These are phyloP conservation scores for Eupithecia subfuscata DNA, from an alignment of 2,888 invertebrate species.

Conservation along the genomic window DNA sequence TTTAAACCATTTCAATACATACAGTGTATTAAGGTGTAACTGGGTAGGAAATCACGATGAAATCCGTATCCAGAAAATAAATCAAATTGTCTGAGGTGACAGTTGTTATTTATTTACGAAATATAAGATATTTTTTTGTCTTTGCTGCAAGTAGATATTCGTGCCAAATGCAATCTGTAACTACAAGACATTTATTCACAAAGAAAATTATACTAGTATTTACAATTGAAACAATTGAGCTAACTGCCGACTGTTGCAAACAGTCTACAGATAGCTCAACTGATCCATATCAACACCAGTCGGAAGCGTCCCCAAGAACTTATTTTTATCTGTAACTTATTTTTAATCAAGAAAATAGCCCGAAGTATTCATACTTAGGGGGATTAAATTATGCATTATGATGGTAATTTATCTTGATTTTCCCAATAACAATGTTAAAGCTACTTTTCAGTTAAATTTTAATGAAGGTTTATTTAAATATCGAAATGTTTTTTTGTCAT, in stretches of 20 bases:
- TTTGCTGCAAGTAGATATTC: too few species aligned
- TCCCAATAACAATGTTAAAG: not conserved
- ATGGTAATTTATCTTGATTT: not conserved
- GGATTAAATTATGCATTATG: not conserved
- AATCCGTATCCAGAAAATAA: not conserved
- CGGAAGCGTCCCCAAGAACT: too few species aligned
- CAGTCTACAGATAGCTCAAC: too few species aligned
- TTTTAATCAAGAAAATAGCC: not conserved
- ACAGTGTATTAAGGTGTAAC: not conserved
- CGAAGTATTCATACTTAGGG: not conserved
- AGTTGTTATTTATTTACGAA: too few species aligned
- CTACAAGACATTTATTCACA: too few species aligned
- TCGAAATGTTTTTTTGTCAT: constrained; percentile 82
- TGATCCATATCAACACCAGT: too few species aligned
- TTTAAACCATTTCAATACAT: not conserved
- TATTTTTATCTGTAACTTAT: too few species aligned
- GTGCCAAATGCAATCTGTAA: too few species aligned
- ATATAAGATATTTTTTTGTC: too few species aligned
- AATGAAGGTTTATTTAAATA: constrained; percentile 44
- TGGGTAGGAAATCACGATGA: not conserved
- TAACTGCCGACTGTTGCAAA: too few species aligned
- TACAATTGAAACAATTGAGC: too few species aligned
- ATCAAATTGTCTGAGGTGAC: not conserved
- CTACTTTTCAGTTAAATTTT: not conserved
- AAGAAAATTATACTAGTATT: too few species aligned